Base-by-base conservation (phyloP, 92 coral and sea anemone species). In the Paragorgia papillata region DNA sequence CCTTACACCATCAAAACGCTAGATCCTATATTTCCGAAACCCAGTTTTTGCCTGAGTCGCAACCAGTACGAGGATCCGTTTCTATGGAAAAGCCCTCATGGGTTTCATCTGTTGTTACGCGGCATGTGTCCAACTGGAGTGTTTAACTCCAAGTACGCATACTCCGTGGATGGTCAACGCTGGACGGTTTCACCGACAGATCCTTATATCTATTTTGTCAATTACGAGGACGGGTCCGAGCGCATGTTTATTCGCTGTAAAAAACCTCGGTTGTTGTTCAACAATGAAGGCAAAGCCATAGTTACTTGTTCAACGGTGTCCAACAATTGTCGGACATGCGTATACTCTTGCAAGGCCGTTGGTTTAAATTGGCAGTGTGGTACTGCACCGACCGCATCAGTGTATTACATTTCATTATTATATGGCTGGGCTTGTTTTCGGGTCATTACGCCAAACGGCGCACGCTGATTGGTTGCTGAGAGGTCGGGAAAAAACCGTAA, bases 91-190 rank as follows among this genome's bases (percentile, higher is more conserved):
- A 65, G 53, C 9, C 37, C 73, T 8, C 73, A 51, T 5, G 73
- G 73, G n/a, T 65, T 37, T 30, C 73, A 65, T 20, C 40, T 65
- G 3, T 65, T 65, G 73, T 17, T 65, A 7, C 73, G 37, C 44
- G 73, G 73, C 26, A 65, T 65, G 73, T 65, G 73, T 35, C 73
- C 73, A 19, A 65, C 73, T 1, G 73, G 73, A 24, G 9, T 65
- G 44, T 65, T 65, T 40, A 65, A 65, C 51, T 35, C 73, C 73
- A 65, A 65, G 73, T 65, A 65, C 73, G 73, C 73, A 65, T 65
- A 65, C 27, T 65, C 73, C 25, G 1, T 40, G 14, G 73, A 65
- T 65, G 73, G 51, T 40, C 7, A 33, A 21, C 50, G 31, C 73
- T 65, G 73, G 73, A 65, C 22, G 7, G 73, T 65, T 65, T 65